A percentile compares a stretch with the other conserved stretches of the same genome.
Evolutionary conservation across 2,797 vertebrate genomes (phyloP).

Genomic region (Enteromius trimaculatus): DNA sequence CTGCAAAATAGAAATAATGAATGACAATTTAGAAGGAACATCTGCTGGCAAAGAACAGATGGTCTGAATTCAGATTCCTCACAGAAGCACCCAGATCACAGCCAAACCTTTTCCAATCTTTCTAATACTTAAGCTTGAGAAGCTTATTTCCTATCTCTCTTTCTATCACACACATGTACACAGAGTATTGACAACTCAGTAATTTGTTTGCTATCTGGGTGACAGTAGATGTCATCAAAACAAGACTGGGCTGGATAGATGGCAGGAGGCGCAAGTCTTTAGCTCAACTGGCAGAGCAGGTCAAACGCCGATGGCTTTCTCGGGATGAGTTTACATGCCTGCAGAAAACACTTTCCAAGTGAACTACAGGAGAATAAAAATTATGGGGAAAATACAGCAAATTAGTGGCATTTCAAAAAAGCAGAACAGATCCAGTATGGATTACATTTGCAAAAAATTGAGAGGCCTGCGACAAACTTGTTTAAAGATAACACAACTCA

Average conservation of each 20-base stretch:
- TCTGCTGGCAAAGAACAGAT: neutral
- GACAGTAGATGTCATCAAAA: conserved; percentile 24
- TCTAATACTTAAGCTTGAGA: conserved; percentile 7
- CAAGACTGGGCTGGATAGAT: conserved; percentile 34
- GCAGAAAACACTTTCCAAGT: conserved; percentile 45
- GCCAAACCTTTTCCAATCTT: neutral
- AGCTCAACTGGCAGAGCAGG: conserved; percentile 15
- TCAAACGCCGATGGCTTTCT: conserved; percentile 31
- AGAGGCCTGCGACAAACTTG: neutral
- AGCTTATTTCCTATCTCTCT: neutral
- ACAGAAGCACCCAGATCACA: neutral
- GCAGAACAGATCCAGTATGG: conserved; percentile 22
- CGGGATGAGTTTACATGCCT: conserved; percentile 31
- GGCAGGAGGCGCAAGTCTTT: conserved; percentile 11
- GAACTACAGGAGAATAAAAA: conserved; percentile 50
- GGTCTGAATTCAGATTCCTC: conserved; percentile 7
- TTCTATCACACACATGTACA: neutral
- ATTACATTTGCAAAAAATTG: neutral
- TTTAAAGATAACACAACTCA: neutral
- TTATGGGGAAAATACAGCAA: conserved; percentile 14
- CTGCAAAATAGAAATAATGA: neutral
- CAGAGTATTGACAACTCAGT: neutral
- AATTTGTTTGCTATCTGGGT: conserved; percentile 4
- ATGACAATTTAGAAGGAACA: neutral
- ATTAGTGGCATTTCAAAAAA: conserved; percentile 29